A percentile compares a stretch with the other conserved stretches of the same genome.
Conservation (phyloP, 2,113 vertebrate species). For the Cephalopholis sonnerati region DNA sequence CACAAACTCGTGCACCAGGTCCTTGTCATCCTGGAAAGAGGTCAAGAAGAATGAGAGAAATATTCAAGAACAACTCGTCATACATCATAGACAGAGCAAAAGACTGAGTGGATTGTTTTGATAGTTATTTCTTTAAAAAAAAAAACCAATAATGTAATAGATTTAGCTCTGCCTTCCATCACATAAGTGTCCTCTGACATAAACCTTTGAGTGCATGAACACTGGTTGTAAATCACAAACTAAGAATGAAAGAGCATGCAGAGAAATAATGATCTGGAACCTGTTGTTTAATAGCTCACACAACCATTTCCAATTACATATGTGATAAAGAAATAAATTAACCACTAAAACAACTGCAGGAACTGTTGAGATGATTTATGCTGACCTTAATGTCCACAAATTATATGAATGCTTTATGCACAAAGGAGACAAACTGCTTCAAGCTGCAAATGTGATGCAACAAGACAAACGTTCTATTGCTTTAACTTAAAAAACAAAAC, state of each 20-base stretch:
- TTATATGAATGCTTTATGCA: not conserved
- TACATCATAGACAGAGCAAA: not conserved
- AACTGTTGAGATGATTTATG: not conserved
- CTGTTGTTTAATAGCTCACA: not conserved
- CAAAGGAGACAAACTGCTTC: constrained; percentile 36
- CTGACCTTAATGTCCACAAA: not conserved
- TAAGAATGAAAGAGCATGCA: not conserved
- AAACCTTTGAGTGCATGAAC: not conserved
- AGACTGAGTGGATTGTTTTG: not conserved
- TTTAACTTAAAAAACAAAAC: too few relatives aligned
- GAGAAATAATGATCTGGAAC: not conserved
- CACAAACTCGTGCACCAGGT: constrained; percentile 98
- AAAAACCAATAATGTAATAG: not conserved
- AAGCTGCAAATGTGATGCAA: not conserved
- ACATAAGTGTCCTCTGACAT: not conserved
- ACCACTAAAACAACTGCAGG: not conserved
- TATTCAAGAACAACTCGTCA: not conserved
- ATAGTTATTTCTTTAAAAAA: not conserved
- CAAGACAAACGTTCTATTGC: not conserved
- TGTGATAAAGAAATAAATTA: constrained; percentile 6
- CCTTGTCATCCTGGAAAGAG: constrained; percentile 94
- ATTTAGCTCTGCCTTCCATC: not conserved
- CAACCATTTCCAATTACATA: not conserved
- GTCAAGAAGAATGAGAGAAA: not conserved
- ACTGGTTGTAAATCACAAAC: constrained; percentile 2